Evolutionary conservation across 35 echinoderm and acorn worm species (phyloP), one percentile per base, ranked within the genome.

Genomic region (Strongylocentrotus purpuratus): DNA sequence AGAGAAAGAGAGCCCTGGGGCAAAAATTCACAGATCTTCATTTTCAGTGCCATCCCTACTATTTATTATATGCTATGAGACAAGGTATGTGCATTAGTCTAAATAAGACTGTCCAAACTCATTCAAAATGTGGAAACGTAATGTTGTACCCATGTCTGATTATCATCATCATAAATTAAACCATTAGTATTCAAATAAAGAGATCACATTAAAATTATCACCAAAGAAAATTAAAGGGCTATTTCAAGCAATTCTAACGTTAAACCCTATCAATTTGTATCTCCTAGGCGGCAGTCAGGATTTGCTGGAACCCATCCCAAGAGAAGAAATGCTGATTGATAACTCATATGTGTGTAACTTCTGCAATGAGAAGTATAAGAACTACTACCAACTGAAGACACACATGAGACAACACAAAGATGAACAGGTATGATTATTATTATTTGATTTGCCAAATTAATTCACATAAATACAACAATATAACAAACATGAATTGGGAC

Each of bases 351-450:
- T 97, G 0, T 99, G 98, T 65, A 95, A 95, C 33, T 99, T 95
- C 58, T 99, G 98, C 94, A 95, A 96, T 52, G 90, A 96, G 86
- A 97, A 96, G 55, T 99, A 97, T 58, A 99, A 99, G 94, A 96
- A 94, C 11, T 99, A 98, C 92, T 99, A 96, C 45, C 96, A 97
- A 60, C 95, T 99, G 35, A 99, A 99, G 86, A 98, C 98, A 31
- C 98, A 99, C 85, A 97, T 99, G 98, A 96, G 92, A 7, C 46
- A 93, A 20, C 98, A 99, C 48, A 99, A 99, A 70, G 96, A 96
- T 94, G 95, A 97, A 61, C 98, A 99, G 97, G 98, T 99, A 89
- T 89, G 87, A 89, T 41, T n/a, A 3, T 18, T 0, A 70, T 70
- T 25, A 70, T 70, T 70, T 13, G 20, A 70, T 25, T 70, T 28